Base-by-base conservation (phyloP, 2,113 vertebrate species). In the Naja naja region DNA sequence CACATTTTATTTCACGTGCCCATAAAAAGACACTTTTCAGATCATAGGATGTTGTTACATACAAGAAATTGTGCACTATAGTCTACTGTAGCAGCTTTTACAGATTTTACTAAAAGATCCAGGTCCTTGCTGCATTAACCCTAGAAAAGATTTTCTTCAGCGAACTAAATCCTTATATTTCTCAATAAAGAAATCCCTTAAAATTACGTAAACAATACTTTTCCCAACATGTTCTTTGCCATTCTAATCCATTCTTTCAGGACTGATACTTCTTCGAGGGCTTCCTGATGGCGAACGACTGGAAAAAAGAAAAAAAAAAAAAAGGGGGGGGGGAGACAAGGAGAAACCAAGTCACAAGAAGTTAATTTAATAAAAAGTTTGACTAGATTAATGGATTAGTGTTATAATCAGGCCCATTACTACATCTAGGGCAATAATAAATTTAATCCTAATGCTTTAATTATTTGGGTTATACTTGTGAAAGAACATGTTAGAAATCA, bases 211-310 rank as follows among this genome's bases (percentile, higher is more conserved):
- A 98, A 98, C 98, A 98, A 98, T 98, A 98, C 97, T 97, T 94
- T 97, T 97, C 97, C 97, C 97, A 97, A 97, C 97, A 97, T 96
- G 96, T 96, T 95, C 93, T 96, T 97, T 95, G 94, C 94, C 95
- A 96, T 92, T 97, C 98, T 97, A 98, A 97, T 98, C 98, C 95
- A 98, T 97, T 97, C 98, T 98, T 95, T 98, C 98, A 96, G 98
- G 98, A 96, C 98, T 98, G 95, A 98, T 97, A 96, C 98, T 98
- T 97, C 98, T 97, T 91, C 97, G 96, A 49, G 98, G 98, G 95
- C 98, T 99, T 98, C 97, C 98, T 96, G 98, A 98, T 56, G 98
- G 97, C 64, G 98, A 98, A 39, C 96, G 98, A 96, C 98, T 98
- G 97, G 86, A 60, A 69, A 90, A 93, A 58, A 95, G 95, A 34